These are phyloP conservation scores for Spodoptera picta DNA, from an alignment of 2,888 invertebrate species.

Conservation along the genomic window DNA sequence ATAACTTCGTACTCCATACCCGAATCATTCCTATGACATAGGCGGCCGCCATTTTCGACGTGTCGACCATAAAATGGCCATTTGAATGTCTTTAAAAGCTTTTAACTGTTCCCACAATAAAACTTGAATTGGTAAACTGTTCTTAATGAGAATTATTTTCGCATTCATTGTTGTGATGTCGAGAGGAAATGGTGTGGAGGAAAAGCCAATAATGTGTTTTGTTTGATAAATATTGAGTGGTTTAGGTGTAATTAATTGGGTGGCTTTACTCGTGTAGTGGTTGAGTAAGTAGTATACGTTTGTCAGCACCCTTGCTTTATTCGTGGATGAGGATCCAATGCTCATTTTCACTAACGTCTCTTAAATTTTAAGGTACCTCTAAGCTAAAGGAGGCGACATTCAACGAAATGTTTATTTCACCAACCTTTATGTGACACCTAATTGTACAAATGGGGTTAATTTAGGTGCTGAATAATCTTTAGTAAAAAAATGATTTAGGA, in stretches of 20 bases:
- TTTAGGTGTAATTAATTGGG: slow-evolving; percentile 26
- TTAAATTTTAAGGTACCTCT: too few species aligned
- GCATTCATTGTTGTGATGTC: slow-evolving; percentile 44
- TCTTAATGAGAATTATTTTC: slow-evolving; percentile 57
- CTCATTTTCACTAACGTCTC: too few species aligned
- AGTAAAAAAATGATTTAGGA: too few species aligned
- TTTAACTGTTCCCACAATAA: slow-evolving; percentile 44
- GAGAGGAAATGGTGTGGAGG: slow-evolving; percentile 41
- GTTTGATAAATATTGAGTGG: slow-evolving; percentile 17
- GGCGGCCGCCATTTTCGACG: slow-evolving; percentile 22
- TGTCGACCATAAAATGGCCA: slow-evolving; percentile 52
- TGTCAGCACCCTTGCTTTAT: too few species aligned
- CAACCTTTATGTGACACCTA: too few species aligned
- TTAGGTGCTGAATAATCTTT: too few species aligned
- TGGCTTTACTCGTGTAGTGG: not conserved
- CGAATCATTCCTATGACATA: slow-evolving; percentile 50
- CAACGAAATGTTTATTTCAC: too few species aligned
- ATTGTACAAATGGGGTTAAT: too few species aligned
- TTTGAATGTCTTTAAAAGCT: slow-evolving; percentile 52
- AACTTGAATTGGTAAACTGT: slow-evolving; percentile 57
- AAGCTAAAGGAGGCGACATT: too few species aligned
- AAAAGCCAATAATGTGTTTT: slow-evolving; percentile 49
- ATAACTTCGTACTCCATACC: not conserved
- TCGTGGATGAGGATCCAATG: too few species aligned
- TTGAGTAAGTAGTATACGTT: too few species aligned